Evolutionary conservation across 2,113 vertebrate species (phyloP).

Genomic region (Grus americana): DNA sequence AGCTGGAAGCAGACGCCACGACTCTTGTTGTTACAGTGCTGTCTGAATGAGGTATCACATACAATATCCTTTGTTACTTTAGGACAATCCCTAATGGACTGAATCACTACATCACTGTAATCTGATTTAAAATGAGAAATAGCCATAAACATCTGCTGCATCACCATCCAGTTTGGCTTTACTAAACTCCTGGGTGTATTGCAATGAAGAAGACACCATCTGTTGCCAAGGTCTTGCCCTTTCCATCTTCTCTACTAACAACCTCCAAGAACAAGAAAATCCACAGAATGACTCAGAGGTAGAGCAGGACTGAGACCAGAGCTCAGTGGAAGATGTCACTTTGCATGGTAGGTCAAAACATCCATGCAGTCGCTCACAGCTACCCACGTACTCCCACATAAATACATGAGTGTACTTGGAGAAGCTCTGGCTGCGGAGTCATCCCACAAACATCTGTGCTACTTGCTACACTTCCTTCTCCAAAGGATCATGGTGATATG

Average conservation of each 20-base stretch:
- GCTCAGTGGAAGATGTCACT: neutral
- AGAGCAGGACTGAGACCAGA: neutral
- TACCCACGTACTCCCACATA: neutral
- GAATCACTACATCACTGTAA: neutral
- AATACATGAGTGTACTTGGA: neutral
- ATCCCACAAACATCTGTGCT: neutral
- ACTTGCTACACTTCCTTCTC: neutral
- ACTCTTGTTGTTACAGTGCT: neutral
- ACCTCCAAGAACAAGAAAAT: neutral
- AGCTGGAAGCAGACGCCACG: neutral
- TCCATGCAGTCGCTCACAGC: neutral
- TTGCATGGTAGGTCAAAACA: neutral
- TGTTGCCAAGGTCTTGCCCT: neutral
- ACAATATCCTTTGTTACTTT: neutral
- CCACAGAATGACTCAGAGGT: neutral
- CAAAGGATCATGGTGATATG: neutral
- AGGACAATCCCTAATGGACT: neutral
- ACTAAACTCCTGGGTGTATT: neutral
- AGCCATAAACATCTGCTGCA: neutral
- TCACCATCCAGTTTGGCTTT: neutral
- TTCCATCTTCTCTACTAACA: neutral
- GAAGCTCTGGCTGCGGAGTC: neutral
- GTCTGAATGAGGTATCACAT: neutral
- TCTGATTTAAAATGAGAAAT: conserved; percentile 6
- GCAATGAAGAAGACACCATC: neutral